These are phyloP conservation scores for Vanessa atalanta DNA, from an alignment of 1,140 invertebrate genomes.

Conservation along the genomic window DNA sequence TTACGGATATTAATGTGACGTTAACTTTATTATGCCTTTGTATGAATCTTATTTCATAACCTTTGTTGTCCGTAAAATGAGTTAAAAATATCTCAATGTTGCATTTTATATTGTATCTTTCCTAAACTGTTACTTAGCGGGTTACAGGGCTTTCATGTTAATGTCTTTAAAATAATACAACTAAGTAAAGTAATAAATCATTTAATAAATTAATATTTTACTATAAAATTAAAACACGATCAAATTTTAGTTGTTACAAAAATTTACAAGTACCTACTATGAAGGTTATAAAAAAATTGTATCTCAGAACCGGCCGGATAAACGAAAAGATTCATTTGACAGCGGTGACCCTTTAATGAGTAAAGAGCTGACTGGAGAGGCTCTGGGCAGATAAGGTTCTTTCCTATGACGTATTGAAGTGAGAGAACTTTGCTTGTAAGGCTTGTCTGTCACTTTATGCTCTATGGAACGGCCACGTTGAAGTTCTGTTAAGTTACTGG, in stretches of 20 bases:
- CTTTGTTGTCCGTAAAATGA: not conserved
- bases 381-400: constrained; percentile 55
- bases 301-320: constrained; percentile 1
- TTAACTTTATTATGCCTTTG: constrained; percentile 46
- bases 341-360: constrained; percentile 51
- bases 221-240: no score
- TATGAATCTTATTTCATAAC: constrained; percentile 14
- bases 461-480: constrained; percentile 52
- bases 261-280: constrained; percentile 1
- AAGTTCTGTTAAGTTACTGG: constrained; percentile 59
- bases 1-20: constrained; percentile 51
- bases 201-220: no score
- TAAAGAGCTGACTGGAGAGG: constrained; percentile 46
- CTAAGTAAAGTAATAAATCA: no score
- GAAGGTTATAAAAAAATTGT: not conserved
- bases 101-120: no score
- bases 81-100: no score
- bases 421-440: constrained; percentile 42
- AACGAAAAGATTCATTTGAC: constrained; percentile 42
- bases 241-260: not conserved
- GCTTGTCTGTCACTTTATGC: constrained; percentile 55
- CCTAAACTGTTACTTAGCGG: no score
- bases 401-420: constrained; percentile 55
- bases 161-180: no score
- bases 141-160: no score